Evolutionary conservation across 2,888 invertebrate genomes (phyloP), one percentile per base, ranked within the genome.

Genomic region (Galeopsomyia nigrocyanea): DNA sequence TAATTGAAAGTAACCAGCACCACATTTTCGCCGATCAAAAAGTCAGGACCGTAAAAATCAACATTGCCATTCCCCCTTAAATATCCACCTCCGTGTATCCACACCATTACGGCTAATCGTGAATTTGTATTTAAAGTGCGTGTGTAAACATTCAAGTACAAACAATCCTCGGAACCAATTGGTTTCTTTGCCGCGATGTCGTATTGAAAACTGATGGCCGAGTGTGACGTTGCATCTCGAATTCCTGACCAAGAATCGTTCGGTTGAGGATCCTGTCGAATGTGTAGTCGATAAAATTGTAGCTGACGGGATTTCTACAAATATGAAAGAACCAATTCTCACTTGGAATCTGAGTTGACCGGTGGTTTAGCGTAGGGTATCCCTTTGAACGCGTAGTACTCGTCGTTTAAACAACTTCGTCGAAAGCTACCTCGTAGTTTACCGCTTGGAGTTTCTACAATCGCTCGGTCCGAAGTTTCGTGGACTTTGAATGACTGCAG

Each of bases 1-100:
- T 83, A 84, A 78, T 84, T 84, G 17, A 84, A 26, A 9, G 82
- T 81, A 10, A 84, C 83, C 3, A 84, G 71, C 3, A 84, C 74
- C 9, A 83, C 67, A 17, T 83, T 78, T 50, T 79, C 80, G 31
- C 77, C 75, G 14, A 84, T 19, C n/a, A 84, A 75, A 61, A 80
- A 82, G 75, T 83, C 83, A 0, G 84, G 82, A 7, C 81, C 80
- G 51, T 77, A 81, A 14, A 80, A 1, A 5, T 64, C 39, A 46
- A 77, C 77, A 69, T 81, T 74, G 1, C 81, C 80, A 0, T 78
- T 79, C 1, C 82, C 82, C 3, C 58, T 7, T 0, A 68, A 17
- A 39, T 80, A 84, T 1, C 71, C 80, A 16, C 84, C 83, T 0
- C 82, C 82, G 58, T 84, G 81, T 57, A 82, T 79, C 82, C 80